phyloP scores from a whole-genome alignment of 2,888 invertebrate genomes.

The Rhagonycha fulva region DNA sequence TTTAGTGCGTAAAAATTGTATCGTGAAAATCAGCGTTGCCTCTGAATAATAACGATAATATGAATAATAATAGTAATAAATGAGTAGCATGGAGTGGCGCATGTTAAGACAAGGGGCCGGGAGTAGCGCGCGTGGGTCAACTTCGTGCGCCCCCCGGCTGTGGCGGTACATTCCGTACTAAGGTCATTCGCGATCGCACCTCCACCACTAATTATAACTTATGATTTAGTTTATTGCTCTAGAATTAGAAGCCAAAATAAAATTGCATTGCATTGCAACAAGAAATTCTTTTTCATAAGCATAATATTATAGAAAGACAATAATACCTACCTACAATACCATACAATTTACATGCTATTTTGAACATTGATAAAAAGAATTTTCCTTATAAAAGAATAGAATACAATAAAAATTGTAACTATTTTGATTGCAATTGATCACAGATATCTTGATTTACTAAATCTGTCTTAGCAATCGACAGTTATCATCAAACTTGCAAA shows the following conservation, averaged over 20 bases:
- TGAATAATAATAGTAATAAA: slow-evolving; percentile 36
- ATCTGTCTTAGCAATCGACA: slow-evolving; percentile 4
- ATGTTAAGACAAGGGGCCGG: slow-evolving; percentile 32
- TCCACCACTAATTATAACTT: slow-evolving; percentile 39
- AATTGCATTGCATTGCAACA: not conserved
- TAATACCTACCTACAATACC: not conserved
- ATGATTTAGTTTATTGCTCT: slow-evolving; percentile 40
- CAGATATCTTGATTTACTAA: slow-evolving; percentile 3
- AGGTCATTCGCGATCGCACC: slow-evolving; percentile 29
- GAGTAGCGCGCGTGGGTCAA: slow-evolving; percentile 37
- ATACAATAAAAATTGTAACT: slow-evolving; percentile 4
- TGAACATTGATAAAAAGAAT: not conserved
- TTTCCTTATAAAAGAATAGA: not conserved
- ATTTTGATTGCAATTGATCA: slow-evolving; percentile 15
- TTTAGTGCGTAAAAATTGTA: slow-evolving; percentile 21
- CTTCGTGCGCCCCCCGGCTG: slow-evolving; percentile 37
- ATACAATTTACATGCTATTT: not conserved
- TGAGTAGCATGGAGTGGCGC: slow-evolving; percentile 35
- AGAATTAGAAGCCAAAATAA: slow-evolving; percentile 26
- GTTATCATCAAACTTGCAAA: slow-evolving; percentile 18
- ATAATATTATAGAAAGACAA: not conserved
- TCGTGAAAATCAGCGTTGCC: slow-evolving; percentile 29
- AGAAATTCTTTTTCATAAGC: not conserved
- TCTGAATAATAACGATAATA: slow-evolving; percentile 34
- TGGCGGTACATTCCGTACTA: slow-evolving; percentile 37